Conservation (phyloP, 2,888 invertebrate species). For the Seladonia tumulorum region DNA sequence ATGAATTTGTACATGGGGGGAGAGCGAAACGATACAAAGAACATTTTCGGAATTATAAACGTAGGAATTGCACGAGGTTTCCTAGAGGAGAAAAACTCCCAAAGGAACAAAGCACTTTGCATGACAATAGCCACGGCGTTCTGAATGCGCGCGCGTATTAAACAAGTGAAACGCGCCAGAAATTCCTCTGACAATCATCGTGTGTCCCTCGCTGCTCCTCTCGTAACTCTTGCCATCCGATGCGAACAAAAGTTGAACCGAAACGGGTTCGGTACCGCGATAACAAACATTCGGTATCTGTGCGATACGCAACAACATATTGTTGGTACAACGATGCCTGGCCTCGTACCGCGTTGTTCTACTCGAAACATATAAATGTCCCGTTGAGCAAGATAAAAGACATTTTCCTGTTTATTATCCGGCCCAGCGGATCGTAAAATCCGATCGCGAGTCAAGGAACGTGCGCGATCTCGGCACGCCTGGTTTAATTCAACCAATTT, state of each 20-base stretch:
- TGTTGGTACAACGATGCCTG: background rate
- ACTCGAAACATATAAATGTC: background rate
- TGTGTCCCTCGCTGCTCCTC: background rate
- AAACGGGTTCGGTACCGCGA: background rate
- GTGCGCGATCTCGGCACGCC: background rate
- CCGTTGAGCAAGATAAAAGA: background rate
- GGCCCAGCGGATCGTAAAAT: slow-evolving; percentile 12
- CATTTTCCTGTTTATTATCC: slow-evolving; percentile 11
- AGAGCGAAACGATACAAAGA: background rate
- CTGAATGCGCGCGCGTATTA: slow-evolving; percentile 26
- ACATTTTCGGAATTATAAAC: background rate
- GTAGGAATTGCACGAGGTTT: slow-evolving; percentile 2
- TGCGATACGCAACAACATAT: background rate
- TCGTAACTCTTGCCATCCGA: slow-evolving; percentile 17
- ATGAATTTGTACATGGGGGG: background rate
- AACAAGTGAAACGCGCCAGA: slow-evolving; percentile 8
- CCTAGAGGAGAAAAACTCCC: slow-evolving; percentile 12
- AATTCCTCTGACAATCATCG: slow-evolving; percentile 11
- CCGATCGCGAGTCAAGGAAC: background rate
- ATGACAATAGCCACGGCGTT: background rate
- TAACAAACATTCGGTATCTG: slow-evolving; percentile 20
- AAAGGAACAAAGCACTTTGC: slow-evolving; percentile 5
- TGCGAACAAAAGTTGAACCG: slow-evolving; percentile 11
- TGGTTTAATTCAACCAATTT: slow-evolving; percentile 24
- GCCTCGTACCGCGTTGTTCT: background rate